Evolutionary conservation across 53 echinoderm and acorn worm species (phyloP), one percentile per base, ranked within the genome.

Genomic region (Pentamera pediparva): DNA sequence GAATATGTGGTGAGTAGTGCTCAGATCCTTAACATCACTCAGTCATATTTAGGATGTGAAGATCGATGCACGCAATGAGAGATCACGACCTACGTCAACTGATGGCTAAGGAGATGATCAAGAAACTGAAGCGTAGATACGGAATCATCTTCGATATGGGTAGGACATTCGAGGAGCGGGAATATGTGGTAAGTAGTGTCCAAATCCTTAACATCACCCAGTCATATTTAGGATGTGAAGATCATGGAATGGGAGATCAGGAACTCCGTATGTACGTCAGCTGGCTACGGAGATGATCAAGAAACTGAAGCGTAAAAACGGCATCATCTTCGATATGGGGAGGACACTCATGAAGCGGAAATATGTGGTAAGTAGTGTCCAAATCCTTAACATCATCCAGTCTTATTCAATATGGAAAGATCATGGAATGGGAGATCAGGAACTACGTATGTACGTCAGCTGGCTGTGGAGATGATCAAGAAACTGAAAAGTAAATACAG

Each of bases 121-220:
- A 37, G n/a, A 63, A 63, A 37, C 64, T 63, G 36, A 63, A 63
- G 40, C n/a, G 64, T 8, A 63, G 39, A 12, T 63, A 63, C 6
- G 64, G 64, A 63, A 18, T 63, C 18, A 63, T 63, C 36, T 63
- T 63, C 39, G 64, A 63, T 38, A 64, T 37, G 64, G 64, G 64
- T 26, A 64, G 64, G 36, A 64, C 39, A 21, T 27, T 64, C 22
- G 39, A 64, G 64, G 39, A 64, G 38, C 37, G 64, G 22, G 64
- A 64, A 19, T 64, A 64, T 19, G 64, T 64, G 64, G 64, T 64
- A 64, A 64, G n/a, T n/a, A n/a, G n/a, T n/a, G n/a, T n/a, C n/a
- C n/a, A n/a, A n/a, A n/a, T n/a, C n/a, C n/a, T n/a, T n/a, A n/a
- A n/a, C n/a, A n/a, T n/a, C n/a, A n/a, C n/a, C n/a, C n/a, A n/a